These are phyloP conservation scores for Pyrocoelia pectoralis DNA, from an alignment of 2,888 invertebrate species.

Conservation along the genomic window DNA sequence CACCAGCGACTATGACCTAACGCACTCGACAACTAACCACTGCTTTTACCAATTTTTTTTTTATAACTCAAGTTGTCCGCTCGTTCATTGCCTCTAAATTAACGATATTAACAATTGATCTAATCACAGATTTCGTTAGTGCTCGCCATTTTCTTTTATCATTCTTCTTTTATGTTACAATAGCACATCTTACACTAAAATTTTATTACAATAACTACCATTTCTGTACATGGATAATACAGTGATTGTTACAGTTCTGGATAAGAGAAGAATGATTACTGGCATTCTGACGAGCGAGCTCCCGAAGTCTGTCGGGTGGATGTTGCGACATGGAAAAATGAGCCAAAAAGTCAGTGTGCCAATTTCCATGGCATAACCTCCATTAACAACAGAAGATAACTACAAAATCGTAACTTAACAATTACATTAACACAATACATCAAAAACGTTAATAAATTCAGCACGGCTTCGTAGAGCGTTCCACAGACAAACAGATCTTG, in stretches of 20 bases:
- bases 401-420: constrained; percentile 6
- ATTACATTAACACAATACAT: constrained; percentile 2
- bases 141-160: background rate
- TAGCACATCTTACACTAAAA: constrained; percentile 7
- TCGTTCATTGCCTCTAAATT: constrained; percentile 9
- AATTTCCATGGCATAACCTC: constrained; percentile 3
- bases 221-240: constrained; percentile 4
- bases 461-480: constrained; percentile 19
- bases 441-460: background rate
- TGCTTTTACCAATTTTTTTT: constrained; percentile 45
- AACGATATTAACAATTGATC: background rate
- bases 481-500: constrained; percentile 35
- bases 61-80: constrained; percentile 47
- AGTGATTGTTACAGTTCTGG: background rate
- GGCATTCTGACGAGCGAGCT: background rate
- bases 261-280: constrained; percentile 9
- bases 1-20: constrained; percentile 59
- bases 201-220: constrained; percentile 4
- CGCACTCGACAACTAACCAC: constrained; percentile 59
- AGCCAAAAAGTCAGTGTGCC: background rate
- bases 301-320: background rate
- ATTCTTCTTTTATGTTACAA: constrained; percentile 7
- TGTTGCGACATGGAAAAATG: background rate
- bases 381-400: background rate
- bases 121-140: background rate